Percentiles rank a stretch among this genome's conserved stretches.
phyloP scores from a whole-genome alignment of 2,113 vertebrate genomes.

The Pluvianellus socialis region DNA sequence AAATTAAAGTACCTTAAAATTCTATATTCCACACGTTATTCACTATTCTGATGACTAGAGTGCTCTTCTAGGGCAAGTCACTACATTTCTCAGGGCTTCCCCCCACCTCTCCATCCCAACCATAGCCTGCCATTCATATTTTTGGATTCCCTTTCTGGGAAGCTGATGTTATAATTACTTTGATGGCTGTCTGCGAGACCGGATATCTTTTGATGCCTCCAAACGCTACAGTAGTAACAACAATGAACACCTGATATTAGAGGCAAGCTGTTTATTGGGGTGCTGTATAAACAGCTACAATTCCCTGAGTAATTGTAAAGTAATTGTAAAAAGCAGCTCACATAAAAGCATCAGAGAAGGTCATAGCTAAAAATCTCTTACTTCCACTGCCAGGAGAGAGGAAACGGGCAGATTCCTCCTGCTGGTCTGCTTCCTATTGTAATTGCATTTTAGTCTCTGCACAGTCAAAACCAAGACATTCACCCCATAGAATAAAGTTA shows the following conservation, averaged over 20 bases:
- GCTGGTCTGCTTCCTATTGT: background rate
- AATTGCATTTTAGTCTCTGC: background rate
- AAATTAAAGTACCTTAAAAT: background rate
- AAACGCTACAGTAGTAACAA: background rate
- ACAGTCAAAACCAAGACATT: background rate
- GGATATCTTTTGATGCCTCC: background rate
- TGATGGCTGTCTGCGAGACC: background rate
- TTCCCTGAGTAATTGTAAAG: background rate
- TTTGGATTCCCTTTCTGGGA: background rate
- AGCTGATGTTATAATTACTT: background rate
- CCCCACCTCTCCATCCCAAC: too few relatives aligned
- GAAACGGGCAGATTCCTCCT: background rate
- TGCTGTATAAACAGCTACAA: background rate
- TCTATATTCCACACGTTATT: background rate
- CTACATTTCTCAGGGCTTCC: background rate
- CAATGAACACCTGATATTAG: background rate
- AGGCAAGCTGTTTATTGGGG: background rate
- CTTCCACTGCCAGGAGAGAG: background rate
- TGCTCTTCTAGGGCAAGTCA: background rate
- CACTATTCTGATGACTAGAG: background rate
- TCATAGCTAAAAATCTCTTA: background rate
- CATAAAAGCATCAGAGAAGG: background rate
- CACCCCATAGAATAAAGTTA: accelerated
- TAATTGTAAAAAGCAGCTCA: too few relatives aligned
- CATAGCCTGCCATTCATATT: accelerated